These are phyloP conservation scores for Tenthredo notha DNA, from an alignment of 2,888 invertebrate species.

Conservation along the genomic window DNA sequence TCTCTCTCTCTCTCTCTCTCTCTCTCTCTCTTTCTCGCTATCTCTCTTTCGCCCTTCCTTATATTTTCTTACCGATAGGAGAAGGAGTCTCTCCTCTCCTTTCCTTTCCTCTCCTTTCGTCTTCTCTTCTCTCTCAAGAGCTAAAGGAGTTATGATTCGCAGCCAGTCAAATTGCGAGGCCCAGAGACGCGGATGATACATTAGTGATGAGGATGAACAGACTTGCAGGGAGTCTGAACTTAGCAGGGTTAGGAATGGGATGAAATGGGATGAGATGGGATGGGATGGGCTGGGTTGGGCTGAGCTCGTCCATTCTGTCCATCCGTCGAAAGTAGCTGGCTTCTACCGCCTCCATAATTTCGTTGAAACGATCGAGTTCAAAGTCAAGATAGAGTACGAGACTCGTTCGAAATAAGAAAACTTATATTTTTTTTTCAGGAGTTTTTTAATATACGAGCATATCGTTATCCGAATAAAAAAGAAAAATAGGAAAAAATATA, in stretches of 20 bases:
- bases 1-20: background rate
- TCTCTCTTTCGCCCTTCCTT: background rate
- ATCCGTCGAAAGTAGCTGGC: slow-evolving; percentile 28
- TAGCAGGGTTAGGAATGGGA: background rate
- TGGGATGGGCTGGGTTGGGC: background rate
- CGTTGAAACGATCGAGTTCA: slow-evolving; percentile 21
- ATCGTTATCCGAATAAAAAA: too few species aligned
- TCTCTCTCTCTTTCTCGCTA: background rate
- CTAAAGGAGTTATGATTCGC: slow-evolving; percentile 48
- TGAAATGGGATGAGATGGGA: background rate
- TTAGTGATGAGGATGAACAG: slow-evolving; percentile 42
- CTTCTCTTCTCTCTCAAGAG: background rate
- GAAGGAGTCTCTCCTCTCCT: background rate
- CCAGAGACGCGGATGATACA: slow-evolving; percentile 31
- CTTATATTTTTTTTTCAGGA: background rate
- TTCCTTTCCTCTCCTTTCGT: background rate
- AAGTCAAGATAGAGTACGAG: background rate
- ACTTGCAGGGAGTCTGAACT: slow-evolving; percentile 32
- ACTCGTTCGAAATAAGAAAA: background rate
- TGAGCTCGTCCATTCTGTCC: slow-evolving; percentile 40
- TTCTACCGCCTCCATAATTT: slow-evolving; percentile 27
- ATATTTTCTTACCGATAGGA: slow-evolving; percentile 22
- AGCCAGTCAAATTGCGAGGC: slow-evolving; percentile 43
- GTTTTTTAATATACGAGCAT: background rate
- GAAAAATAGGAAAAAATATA: background rate